Evolutionary conservation across 1,140 invertebrate species (phyloP).

Genomic region (Mizuhopecten yessoensis): DNA sequence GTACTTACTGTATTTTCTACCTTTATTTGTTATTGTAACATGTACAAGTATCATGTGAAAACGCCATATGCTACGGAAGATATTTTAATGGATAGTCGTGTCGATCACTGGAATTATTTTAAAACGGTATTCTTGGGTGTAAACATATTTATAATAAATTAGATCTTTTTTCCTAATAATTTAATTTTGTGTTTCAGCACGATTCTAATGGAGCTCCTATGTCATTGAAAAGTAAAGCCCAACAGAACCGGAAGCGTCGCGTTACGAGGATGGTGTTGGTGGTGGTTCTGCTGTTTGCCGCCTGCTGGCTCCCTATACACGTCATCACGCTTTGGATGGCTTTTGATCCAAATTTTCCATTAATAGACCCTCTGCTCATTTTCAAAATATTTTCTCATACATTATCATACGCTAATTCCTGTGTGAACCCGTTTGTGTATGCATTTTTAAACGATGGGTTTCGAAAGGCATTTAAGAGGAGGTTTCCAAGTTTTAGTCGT

Average conservation of each 20-base stretch:
- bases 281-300: slow-evolving; percentile 95
- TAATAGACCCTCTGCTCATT: slow-evolving; percentile 85
- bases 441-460: slow-evolving; percentile 95
- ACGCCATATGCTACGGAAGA: no score
- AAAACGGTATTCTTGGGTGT: no score
- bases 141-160: no score
- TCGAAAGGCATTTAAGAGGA: slow-evolving; percentile 88
- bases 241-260: slow-evolving; percentile 86
- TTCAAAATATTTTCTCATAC: slow-evolving; percentile 94
- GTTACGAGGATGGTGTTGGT: slow-evolving; percentile 96
- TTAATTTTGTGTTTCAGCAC: neutral
- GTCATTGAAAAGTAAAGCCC: slow-evolving; percentile 54
- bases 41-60: no score
- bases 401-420: slow-evolving; percentile 96
- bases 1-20: no score
- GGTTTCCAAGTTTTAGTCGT: slow-evolving; percentile 58
- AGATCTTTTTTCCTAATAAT: neutral
- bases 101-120: no score
- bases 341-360: slow-evolving; percentile 82
- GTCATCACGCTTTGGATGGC: slow-evolving; percentile 81
- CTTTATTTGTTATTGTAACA: no score
- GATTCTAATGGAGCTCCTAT: neutral
- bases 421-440: slow-evolving; percentile 97
- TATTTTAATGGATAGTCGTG: no score
- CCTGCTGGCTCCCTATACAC: slow-evolving; percentile 98